Evolutionary conservation across 2,797 vertebrate species (phyloP).

Genomic region (Podarcis siculus): DNA sequence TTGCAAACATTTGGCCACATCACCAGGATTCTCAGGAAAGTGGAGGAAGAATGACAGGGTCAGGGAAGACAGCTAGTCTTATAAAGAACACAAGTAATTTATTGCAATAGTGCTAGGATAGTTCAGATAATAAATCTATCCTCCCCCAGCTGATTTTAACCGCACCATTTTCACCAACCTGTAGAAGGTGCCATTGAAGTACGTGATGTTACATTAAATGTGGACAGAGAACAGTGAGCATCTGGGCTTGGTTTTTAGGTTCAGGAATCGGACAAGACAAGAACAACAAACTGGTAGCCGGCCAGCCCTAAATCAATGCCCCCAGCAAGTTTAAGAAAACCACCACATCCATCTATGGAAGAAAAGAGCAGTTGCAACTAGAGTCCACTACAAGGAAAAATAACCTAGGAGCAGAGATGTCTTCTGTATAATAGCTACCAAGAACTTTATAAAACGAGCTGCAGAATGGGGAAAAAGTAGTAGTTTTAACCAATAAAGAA

Average conservation of each 20-base stretch:
- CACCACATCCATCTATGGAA: not conserved
- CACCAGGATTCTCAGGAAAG: too few species aligned
- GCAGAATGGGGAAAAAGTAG: not conserved
- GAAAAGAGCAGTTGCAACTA: not conserved
- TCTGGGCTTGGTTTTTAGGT: not conserved
- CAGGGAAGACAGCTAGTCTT: too few species aligned
- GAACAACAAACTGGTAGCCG: not conserved
- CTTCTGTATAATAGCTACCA: not conserved
- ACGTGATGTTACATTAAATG: not conserved
- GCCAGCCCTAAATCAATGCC: not conserved
- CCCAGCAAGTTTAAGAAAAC: not conserved
- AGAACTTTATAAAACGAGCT: not conserved
- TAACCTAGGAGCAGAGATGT: not conserved
- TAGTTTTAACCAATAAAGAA: not conserved
- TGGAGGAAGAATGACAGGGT: not conserved
- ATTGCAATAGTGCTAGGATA: not conserved
- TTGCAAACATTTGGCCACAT: not conserved
- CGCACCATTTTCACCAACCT: not conserved
- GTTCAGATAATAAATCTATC: not conserved
- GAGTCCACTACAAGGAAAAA: not conserved
- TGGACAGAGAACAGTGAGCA: not conserved
- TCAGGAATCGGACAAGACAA: not conserved
- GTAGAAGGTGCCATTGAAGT: too few species aligned
- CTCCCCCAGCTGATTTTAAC: not conserved
- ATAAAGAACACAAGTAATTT: too few species aligned